These are phyloP conservation scores for Strigops habroptila DNA, from an alignment of 2,113 vertebrate genomes.

Conservation along the genomic window DNA sequence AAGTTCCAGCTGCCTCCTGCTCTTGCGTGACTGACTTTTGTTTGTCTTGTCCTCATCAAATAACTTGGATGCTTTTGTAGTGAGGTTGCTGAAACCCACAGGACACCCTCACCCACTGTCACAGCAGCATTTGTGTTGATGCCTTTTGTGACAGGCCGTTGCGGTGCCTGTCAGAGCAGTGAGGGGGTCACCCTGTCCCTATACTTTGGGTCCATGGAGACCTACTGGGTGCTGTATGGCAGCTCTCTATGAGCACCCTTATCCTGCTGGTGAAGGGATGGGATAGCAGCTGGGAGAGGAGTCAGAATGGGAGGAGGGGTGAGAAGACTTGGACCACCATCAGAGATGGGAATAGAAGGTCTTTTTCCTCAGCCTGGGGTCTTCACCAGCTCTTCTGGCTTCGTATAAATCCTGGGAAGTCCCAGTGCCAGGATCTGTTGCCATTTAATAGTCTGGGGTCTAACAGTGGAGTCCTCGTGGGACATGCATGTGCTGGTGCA, in stretches of 20 bases:
- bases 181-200: not conserved
- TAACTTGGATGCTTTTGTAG: not conserved
- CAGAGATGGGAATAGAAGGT: not conserved
- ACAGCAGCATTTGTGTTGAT: not conserved
- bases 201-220: fast-evolving
- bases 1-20: not conserved
- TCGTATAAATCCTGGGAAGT: not conserved
- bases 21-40: not conserved
- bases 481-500: fast-evolving
- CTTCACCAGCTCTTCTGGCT: not conserved
- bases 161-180: fast-evolving
- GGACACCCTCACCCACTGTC: not conserved
- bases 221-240: not conserved
- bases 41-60: not conserved
- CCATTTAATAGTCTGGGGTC: not conserved
- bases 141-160: no score
- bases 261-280: not conserved
- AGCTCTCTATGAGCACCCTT: not conserved
- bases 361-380: not conserved
- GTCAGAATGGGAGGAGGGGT: not conserved
- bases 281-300: not conserved
- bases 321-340: not conserved
- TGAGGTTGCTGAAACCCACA: not conserved
- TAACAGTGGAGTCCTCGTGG: no score
- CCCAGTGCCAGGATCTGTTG: no score